Evolutionary conservation across 2,888 invertebrate genomes (phyloP), one percentile per base, ranked within the genome.

Genomic region (Cheilosia scutellata): DNA sequence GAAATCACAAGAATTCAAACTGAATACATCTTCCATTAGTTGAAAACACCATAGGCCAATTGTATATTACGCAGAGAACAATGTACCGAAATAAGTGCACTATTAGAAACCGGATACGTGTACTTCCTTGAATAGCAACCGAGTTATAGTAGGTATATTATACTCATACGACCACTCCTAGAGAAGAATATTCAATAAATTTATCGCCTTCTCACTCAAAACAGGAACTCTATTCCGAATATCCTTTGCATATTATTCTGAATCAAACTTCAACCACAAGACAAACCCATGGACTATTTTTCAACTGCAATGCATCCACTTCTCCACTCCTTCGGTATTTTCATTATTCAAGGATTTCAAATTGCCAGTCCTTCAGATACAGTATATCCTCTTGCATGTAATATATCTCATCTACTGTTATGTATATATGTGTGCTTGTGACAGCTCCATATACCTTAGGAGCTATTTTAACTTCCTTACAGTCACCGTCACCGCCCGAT

Each of bases 311-410:
- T 66, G 65, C 37, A 66, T 47, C 13, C 60, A 77, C 40, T 66
- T 37, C 63, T 47, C 20, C 20, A 70, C 25, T 66, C 37, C 63
- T 55, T 66, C 53, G 53, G 60, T 33, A 71, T 42, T 66, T 20
- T 49, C 57, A 65, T 75, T 75, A 68, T 68, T 47, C 68, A 75
- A 80, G 68, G 62, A 75, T 75, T 70, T 75, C 40, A 66, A 55
- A 74, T 70, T 80, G 60, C 58, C 40, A 16, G 53, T 60, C 53
- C 55, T 70, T 37, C 31, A 62, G 77, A 58, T 44, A 16, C 27
- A 9, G 33, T 47, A 57, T 68, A 55, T 51, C 16, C 27, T 37
- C 29, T 51, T 57, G 5, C 65, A 27, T 77, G 62, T 55, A 62
- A 77, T 53, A 62, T 31, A 77, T 70, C 31, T 70, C 77, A 60